Base-by-base conservation (phyloP, 2,888 invertebrate species). In the Leptopterna dolabrata region DNA sequence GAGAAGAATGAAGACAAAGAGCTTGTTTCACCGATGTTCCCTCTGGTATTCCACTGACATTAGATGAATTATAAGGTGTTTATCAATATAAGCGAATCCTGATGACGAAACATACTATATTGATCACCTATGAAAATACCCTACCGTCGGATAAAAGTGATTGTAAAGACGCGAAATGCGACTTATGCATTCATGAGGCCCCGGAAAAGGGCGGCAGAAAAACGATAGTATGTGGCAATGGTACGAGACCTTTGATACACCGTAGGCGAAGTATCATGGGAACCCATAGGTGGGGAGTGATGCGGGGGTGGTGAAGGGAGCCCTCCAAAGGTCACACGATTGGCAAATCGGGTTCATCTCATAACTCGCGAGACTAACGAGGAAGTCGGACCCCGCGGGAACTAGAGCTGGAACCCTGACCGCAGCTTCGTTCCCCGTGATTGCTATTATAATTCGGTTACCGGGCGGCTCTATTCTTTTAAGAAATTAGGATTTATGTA, bases 331-430 rank as follows among this genome's bases (percentile, higher is more conserved):
- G 73, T 73, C 73, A 73, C 1, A 16, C 29, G 73, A 73, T 73
- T 73, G 73, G 73, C 73, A 73, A 73, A 73, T 73, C 73, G 73
- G 73, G 73, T 73, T 73, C 73, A 73, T 73, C 73, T 73, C 73
- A 73, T 73, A 73, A 73, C 73, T 73, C 36, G 73, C 73, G 30
- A 14, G 73, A 7, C 36, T 36, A 73, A 73, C 73, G 73, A 73
- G 73, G 73, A 73, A 73, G 73, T 73, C 73, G 36, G 19, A 11
- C 63, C 63, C 24, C 13, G 63, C 24, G 19, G 63, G 24, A 63
- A 63, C 27, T 63, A 24, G 63, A 63, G 19, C 63, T 24, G 24
- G 24, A 63, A 19, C 47, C 16, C 63, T 63, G 63, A 63, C 63
- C 63, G 27, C 19, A 19, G 63, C 63, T 63, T 24, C 63, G 19